Conservation (phyloP, 2,797 vertebrate genomes). For the Pangasius mekongensis region DNA sequence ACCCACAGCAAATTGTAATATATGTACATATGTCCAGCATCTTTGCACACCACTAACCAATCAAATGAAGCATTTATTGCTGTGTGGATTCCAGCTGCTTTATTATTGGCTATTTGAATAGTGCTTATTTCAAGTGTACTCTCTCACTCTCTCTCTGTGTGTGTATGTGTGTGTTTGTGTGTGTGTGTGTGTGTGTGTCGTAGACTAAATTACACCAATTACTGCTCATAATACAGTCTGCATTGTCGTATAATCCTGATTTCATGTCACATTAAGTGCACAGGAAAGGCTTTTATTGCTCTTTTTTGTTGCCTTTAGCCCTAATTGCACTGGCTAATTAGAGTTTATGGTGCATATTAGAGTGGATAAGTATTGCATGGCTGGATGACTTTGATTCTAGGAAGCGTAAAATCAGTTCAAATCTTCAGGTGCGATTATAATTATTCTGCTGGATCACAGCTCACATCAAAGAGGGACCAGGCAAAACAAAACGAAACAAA, state of each 20-base stretch:
- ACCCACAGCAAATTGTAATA: slow-evolving; percentile 3
- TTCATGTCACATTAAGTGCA: slow-evolving; percentile 43
- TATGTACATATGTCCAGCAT: not conserved
- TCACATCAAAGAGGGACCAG: slow-evolving; percentile 10
- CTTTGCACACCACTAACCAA: slow-evolving; percentile 30
- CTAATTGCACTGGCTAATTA: slow-evolving; percentile 48
- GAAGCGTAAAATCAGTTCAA: slow-evolving; percentile 23
- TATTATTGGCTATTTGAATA: slow-evolving; percentile 7
- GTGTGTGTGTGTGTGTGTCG: not conserved
- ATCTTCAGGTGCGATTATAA: slow-evolving; percentile 41
- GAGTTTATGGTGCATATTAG: slow-evolving; percentile 45
- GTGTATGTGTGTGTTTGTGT: not conserved
- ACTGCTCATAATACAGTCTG: slow-evolving; percentile 24
- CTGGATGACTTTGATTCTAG: slow-evolving; percentile 28
- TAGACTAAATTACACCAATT: slow-evolving; percentile 31
- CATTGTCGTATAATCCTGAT: slow-evolving; percentile 31
- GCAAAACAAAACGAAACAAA: slow-evolving; percentile 5
- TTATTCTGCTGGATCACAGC: slow-evolving; percentile 46
- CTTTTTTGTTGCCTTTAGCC: slow-evolving; percentile 43
- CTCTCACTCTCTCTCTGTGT: not conserved
- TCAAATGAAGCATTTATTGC: slow-evolving; percentile 13
- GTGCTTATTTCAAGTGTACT: slow-evolving; percentile 8
- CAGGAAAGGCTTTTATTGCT: slow-evolving; percentile 17
- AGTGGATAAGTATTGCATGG: slow-evolving; percentile 39
- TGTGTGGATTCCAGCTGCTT: not conserved